These are phyloP conservation scores for Heloderma charlesbogerti DNA, from an alignment of 2,113 vertebrate species.

Conservation along the genomic window DNA sequence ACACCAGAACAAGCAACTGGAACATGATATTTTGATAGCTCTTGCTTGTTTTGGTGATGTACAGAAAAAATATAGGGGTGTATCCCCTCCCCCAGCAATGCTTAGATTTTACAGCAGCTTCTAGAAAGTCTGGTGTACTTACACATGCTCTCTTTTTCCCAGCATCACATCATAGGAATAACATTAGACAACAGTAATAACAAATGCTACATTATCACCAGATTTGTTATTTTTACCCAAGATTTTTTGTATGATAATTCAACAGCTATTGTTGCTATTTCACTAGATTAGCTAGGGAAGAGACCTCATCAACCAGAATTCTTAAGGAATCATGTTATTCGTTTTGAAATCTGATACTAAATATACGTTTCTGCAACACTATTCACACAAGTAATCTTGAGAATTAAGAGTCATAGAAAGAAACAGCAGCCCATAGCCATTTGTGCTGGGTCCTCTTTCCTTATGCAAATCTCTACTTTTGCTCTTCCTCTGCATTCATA, in stretches of 20 bases:
- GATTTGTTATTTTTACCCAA: slow-evolving; percentile 34
- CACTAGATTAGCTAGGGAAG: slow-evolving; percentile 36
- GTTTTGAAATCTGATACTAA: slow-evolving; percentile 33
- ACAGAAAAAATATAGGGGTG: slow-evolving; percentile 58
- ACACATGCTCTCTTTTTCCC: slow-evolving; percentile 35
- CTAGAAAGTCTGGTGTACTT: slow-evolving; percentile 57
- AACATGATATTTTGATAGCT: slow-evolving; percentile 74
- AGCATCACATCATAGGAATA: slow-evolving; percentile 21
- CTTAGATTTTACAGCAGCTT: slow-evolving; percentile 54
- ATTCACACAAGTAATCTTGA: slow-evolving; percentile 18
- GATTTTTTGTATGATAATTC: slow-evolving; percentile 13
- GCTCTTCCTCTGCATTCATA: slow-evolving; percentile 39
- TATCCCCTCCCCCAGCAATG: slow-evolving; percentile 61
- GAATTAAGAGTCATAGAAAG: not conserved
- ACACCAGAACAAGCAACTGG: slow-evolving; percentile 69
- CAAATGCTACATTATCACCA: slow-evolving; percentile 43
- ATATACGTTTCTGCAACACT: slow-evolving; percentile 5
- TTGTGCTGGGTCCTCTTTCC: slow-evolving; percentile 40
- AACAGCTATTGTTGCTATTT: slow-evolving; percentile 8
- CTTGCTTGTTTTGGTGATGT: slow-evolving; percentile 61
- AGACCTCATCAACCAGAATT: slow-evolving; percentile 7
- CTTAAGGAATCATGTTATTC: slow-evolving; percentile 24
- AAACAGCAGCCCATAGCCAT: not conserved
- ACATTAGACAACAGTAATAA: slow-evolving; percentile 5
- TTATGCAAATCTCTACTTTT: not conserved